Conservation (phyloP, 2,888 invertebrate genomes). For the Marasmarcha lunaedactyla region DNA sequence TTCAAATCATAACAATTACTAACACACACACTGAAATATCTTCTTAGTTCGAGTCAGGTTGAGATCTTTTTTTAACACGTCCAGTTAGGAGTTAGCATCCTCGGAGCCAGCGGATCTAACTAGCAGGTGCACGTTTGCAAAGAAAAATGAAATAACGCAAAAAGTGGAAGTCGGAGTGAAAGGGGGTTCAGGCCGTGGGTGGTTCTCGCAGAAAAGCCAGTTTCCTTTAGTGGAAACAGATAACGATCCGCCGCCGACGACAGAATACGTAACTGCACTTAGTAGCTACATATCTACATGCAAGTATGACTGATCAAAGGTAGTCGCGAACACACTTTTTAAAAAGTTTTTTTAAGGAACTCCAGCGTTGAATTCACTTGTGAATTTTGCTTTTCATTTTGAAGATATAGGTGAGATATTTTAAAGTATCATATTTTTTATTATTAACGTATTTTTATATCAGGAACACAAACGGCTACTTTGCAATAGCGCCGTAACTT, state of each 20-base stretch:
- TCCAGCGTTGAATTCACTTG: too few species aligned
- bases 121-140: constrained; percentile 62
- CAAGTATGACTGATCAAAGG: constrained; percentile 41
- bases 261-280: constrained; percentile 66
- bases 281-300: constrained; percentile 47
- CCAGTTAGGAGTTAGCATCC: too few species aligned
- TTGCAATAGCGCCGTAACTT: too few species aligned
- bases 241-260: constrained; percentile 68
- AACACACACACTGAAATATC: too few species aligned
- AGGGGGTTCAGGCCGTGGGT: constrained; percentile 46
- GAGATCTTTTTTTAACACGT: too few species aligned
- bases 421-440: too few species aligned
- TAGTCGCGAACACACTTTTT: constrained; percentile 29
- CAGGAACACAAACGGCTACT: too few species aligned
- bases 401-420: too few species aligned
- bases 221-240: constrained; percentile 69
- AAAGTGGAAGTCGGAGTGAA: constrained; percentile 49
- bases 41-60: too few species aligned
- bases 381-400: too few species aligned
- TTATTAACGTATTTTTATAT: too few species aligned
- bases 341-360: too few species aligned
- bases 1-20: constrained; percentile 29
- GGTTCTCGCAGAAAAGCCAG: constrained; percentile 64
- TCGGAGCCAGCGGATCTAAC: constrained; percentile 37
- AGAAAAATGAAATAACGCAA: constrained; percentile 67